Conservation (phyloP, 2,113 vertebrate species). For the Gymnocephalus cernua region DNA sequence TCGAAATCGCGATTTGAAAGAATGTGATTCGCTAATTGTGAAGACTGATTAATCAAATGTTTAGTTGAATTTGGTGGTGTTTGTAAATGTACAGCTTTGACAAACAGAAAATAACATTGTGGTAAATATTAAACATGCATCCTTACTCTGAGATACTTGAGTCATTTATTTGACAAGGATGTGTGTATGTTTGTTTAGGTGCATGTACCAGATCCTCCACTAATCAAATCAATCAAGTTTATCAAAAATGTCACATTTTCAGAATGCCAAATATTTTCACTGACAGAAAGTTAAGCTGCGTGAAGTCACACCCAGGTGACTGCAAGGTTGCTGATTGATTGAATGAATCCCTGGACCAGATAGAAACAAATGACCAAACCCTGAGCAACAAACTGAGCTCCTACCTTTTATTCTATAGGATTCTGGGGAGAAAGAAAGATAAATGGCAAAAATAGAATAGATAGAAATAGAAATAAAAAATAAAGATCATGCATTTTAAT, state of each 20-base stretch:
- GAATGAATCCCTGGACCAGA: neutral
- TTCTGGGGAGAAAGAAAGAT: too few relatives aligned
- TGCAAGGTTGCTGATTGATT: neutral
- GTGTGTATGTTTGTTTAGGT: neutral
- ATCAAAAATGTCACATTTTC: conserved; percentile 1
- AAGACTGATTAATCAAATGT: too few relatives aligned
- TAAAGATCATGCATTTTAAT: too few relatives aligned
- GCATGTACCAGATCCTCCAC: neutral
- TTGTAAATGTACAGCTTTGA: too few relatives aligned
- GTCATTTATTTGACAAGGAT: too few relatives aligned
- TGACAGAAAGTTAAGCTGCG: neutral
- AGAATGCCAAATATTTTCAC: neutral
- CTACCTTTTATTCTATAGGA: neutral
- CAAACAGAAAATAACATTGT: too few relatives aligned
- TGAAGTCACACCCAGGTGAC: neutral
- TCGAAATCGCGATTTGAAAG: too few relatives aligned
- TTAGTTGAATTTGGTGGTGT: too few relatives aligned
- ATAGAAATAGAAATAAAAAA: too few relatives aligned
- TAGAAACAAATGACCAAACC: neutral
- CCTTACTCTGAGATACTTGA: too few relatives aligned
- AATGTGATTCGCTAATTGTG: too few relatives aligned
- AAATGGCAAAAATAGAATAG: neutral
- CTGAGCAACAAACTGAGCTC: neutral
- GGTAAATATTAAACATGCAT: too few relatives aligned
- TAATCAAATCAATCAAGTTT: neutral